These are phyloP conservation scores for Nothocercus nigrocapillus DNA, from an alignment of 2,113 vertebrate genomes.

Conservation along the genomic window DNA sequence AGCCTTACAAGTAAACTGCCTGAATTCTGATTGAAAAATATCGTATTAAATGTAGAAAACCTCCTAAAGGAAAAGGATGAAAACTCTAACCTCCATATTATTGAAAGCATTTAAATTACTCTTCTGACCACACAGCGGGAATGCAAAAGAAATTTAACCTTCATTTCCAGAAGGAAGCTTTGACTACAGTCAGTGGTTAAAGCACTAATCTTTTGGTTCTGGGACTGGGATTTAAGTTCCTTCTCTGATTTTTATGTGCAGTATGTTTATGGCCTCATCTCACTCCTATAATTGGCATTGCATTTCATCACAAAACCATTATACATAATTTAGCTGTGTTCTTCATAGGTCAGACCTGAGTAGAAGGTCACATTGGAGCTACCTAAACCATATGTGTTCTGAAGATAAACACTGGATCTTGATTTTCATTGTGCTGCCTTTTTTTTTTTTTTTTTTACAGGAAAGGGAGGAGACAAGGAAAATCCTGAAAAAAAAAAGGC, in stretches of 20 bases:
- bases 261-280: constrained; percentile 71
- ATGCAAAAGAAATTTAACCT: constrained; percentile 56
- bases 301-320: constrained; percentile 72
- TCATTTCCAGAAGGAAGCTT: constrained; percentile 70
- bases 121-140: constrained; percentile 11
- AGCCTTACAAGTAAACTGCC: constrained; percentile 70
- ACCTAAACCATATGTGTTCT: constrained; percentile 57
- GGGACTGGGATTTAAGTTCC: constrained; percentile 64
- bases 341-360: constrained; percentile 66
- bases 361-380: constrained; percentile 63
- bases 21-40: constrained; percentile 69
- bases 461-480: background rate
- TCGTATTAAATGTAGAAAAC: constrained; percentile 35
- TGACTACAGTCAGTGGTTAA: constrained; percentile 60
- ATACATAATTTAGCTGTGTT: constrained; percentile 65
- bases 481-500: background rate
- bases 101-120: constrained; percentile 58
- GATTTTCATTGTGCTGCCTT: constrained; percentile 28
- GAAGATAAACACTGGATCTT: constrained; percentile 53
- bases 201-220: constrained; percentile 61
- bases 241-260: constrained; percentile 70
- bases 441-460: background rate
- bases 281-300: constrained; percentile 61
- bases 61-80: constrained; percentile 46
- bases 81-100: constrained; percentile 36